phyloP scores from a whole-genome alignment of 2,113 vertebrate genomes.

The Pelobates fuscus region DNA sequence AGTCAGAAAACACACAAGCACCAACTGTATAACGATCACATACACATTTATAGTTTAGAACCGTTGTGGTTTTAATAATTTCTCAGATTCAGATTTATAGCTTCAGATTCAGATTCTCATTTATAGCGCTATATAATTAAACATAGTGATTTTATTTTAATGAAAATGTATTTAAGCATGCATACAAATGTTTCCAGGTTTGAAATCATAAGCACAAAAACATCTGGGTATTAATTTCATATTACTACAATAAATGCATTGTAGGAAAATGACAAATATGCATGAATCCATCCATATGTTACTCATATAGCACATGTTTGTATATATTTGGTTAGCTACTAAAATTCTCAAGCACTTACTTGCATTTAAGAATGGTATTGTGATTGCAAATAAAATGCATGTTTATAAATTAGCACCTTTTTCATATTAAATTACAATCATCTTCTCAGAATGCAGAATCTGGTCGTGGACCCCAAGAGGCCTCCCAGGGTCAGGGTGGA shows the following conservation, averaged over 20 bases:
- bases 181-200: not conserved
- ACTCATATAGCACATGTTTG: conserved; percentile 10
- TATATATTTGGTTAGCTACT: conserved; percentile 27
- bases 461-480: conserved; percentile 7
- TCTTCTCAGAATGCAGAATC: conserved; percentile 8
- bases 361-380: conserved; percentile 2
- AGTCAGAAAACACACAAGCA: not conserved
- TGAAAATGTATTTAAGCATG: not conserved
- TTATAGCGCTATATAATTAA: not conserved
- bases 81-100: not conserved
- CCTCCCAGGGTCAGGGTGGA: conserved; percentile 17
- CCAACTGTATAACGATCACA: not conserved
- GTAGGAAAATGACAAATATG: not conserved
- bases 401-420: conserved; percentile 43
- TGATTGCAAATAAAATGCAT: conserved; percentile 37
- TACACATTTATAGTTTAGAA: not conserved
- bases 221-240: conserved; percentile 5
- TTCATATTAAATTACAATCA: conserved; percentile 41
- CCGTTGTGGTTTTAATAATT: not conserved
- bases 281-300: not conserved
- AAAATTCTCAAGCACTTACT: not conserved
- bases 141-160: not conserved
- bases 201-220: not conserved
- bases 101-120: not conserved
- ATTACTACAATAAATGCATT: conserved; percentile 1